Conservation (phyloP, 2,888 invertebrate genomes). For the Chelonus formosanus region DNA sequence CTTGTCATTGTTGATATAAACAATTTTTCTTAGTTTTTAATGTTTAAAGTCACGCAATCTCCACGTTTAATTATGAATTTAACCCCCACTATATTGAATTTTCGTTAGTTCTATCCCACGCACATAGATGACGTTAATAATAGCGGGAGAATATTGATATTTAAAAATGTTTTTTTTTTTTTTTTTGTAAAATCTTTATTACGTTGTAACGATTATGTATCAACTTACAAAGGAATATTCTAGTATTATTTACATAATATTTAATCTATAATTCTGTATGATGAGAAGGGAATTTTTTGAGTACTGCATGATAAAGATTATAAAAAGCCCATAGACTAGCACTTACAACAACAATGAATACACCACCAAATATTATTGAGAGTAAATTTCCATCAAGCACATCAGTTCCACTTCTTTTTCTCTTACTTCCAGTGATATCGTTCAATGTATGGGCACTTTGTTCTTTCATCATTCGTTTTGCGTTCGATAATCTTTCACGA, state of each 20-base stretch:
- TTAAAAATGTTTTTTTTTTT: not conserved
- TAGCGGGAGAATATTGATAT: not conserved
- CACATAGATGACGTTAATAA: no score
- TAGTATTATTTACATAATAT: no score
- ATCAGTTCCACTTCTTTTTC: slow-evolving; percentile 56
- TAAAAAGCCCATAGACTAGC: slow-evolving; percentile 88
- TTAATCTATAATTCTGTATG: slow-evolving; percentile 79
- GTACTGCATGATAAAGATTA: slow-evolving; percentile 80
- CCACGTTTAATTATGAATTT: no score
- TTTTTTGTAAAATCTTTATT: not conserved
- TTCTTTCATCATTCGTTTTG: slow-evolving; percentile 85
- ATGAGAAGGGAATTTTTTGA: slow-evolving; percentile 82
- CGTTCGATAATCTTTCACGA: slow-evolving; percentile 78
- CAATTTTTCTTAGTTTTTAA: not conserved
- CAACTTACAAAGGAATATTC: no score
- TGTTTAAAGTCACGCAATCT: no score
- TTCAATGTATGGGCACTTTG: slow-evolving; percentile 68
- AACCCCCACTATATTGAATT: no score
- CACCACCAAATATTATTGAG: slow-evolving; percentile 83
- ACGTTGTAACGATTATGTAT: no score
- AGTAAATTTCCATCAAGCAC: slow-evolving; percentile 86
- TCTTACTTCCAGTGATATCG: slow-evolving; percentile 65
- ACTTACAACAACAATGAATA: slow-evolving; percentile 79
- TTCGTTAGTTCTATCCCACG: no score
- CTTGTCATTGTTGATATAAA: slow-evolving; percentile 35